phyloP scores from a whole-genome alignment of 1,140 invertebrate species.

The Adoxophyes honmai region DNA sequence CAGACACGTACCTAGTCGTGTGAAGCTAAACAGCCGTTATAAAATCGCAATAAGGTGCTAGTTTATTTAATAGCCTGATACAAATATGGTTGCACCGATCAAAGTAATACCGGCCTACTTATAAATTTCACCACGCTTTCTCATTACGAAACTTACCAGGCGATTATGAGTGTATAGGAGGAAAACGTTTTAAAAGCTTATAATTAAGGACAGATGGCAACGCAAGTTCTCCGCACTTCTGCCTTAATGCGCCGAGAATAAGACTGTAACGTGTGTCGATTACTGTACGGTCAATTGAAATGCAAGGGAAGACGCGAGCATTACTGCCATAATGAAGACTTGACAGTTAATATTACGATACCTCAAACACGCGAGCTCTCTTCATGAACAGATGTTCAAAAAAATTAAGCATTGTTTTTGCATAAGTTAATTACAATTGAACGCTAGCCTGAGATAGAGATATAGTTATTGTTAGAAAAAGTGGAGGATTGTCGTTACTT shows the following conservation, averaged over 20 bases:
- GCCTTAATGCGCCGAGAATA: neutral
- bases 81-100: slow-evolving; percentile 1
- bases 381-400: slow-evolving; percentile 1
- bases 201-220: slow-evolving; percentile 9
- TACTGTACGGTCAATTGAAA: slow-evolving; percentile 3
- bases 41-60: slow-evolving; percentile 9
- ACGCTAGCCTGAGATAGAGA: too few relatives aligned
- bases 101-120: neutral
- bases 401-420: neutral
- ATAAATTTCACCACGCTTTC: slow-evolving; percentile 7
- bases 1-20: neutral
- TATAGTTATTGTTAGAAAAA: too few relatives aligned
- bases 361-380: neutral
- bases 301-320: slow-evolving; percentile 5
- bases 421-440: neutral
- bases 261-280: neutral
- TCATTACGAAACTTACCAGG: neutral
- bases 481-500: too few relatives aligned
- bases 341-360: slow-evolving; percentile 6
- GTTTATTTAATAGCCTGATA: slow-evolving; percentile 4
- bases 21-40: neutral
- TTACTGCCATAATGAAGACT: slow-evolving; percentile 6
- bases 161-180: neutral
- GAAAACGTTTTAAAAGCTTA: neutral
- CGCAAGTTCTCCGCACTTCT: neutral